Percentiles rank a stretch among this genome's conserved stretches.
phyloP scores from a whole-genome alignment of 2,888 invertebrate species.

The Netelia virgata region DNA sequence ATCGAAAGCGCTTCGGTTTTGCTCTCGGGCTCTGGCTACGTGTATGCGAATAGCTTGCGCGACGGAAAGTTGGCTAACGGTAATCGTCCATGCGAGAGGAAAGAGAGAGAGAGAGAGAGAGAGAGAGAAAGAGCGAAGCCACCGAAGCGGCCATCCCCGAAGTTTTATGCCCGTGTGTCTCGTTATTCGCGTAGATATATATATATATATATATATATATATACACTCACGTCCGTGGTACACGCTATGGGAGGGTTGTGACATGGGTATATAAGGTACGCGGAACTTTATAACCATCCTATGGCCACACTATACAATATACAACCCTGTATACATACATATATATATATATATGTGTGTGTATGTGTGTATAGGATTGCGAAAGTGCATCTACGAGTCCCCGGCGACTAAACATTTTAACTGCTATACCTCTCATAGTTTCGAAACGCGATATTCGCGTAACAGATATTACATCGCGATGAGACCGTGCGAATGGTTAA shows the following conservation, averaged over 20 bases:
- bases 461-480: constrained; percentile 39
- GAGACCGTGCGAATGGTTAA: constrained; percentile 16
- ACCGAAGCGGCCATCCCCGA: constrained; percentile 40
- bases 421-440: constrained; percentile 39
- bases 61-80: constrained; percentile 29
- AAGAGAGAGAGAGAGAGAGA: constrained; percentile 23
- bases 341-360: constrained; percentile 14
- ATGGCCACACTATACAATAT: background rate
- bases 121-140: constrained; percentile 24
- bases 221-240: no score
- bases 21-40: background rate
- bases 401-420: constrained; percentile 59
- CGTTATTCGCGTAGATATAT: constrained; percentile 50
- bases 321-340: background rate
- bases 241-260: background rate
- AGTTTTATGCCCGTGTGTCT: constrained; percentile 64
- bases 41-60: constrained; percentile 10
- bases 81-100: constrained; percentile 46
- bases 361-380: background rate
- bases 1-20: constrained; percentile 43
- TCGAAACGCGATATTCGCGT: constrained; percentile 11
- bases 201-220: no score
- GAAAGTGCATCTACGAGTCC: constrained; percentile 56
- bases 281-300: constrained; percentile 12
- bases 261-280: constrained; percentile 6